These are phyloP conservation scores for Solenodon paradoxus DNA, from an alignment of 2,113 vertebrate genomes.

Conservation along the genomic window DNA sequence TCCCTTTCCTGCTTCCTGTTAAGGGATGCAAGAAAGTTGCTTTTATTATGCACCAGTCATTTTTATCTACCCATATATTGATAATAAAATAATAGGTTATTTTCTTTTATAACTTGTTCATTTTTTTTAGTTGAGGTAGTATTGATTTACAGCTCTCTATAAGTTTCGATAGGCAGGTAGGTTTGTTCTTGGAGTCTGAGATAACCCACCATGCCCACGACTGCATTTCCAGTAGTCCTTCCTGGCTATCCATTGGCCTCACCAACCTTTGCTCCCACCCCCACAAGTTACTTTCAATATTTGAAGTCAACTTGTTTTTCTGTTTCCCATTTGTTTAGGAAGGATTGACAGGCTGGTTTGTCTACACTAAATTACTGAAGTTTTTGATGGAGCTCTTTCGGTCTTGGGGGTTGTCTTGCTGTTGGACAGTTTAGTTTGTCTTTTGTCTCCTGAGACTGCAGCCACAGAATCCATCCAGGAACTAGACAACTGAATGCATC, in stretches of 20 bases:
- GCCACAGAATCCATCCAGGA: neutral
- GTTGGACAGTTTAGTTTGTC: neutral
- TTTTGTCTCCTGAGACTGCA: neutral
- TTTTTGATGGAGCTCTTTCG: neutral
- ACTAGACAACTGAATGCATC: fast-evolving
- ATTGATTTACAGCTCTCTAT: too few relatives aligned
- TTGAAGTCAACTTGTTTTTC: neutral
- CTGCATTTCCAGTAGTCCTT: too few relatives aligned
- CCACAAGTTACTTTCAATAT: neutral
- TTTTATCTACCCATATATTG: neutral
- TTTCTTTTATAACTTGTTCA: too few relatives aligned
- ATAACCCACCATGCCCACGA: too few relatives aligned
- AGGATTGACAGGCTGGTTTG: too few relatives aligned
- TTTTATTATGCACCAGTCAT: neutral
- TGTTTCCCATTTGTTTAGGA: neutral
- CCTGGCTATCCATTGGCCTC: too few relatives aligned
- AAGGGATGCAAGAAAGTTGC: neutral
- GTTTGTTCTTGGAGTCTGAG: too few relatives aligned
- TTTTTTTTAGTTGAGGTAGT: too few relatives aligned
- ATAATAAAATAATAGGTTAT: neutral
- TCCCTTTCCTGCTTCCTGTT: neutral
- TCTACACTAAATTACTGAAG: neutral
- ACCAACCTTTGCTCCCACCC: too few relatives aligned
- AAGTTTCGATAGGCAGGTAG: too few relatives aligned
- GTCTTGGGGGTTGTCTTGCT: neutral